These are phyloP conservation scores for Dermatophagoides farinae DNA, from an alignment of 1,140 invertebrate genomes.

Conservation along the genomic window DNA sequence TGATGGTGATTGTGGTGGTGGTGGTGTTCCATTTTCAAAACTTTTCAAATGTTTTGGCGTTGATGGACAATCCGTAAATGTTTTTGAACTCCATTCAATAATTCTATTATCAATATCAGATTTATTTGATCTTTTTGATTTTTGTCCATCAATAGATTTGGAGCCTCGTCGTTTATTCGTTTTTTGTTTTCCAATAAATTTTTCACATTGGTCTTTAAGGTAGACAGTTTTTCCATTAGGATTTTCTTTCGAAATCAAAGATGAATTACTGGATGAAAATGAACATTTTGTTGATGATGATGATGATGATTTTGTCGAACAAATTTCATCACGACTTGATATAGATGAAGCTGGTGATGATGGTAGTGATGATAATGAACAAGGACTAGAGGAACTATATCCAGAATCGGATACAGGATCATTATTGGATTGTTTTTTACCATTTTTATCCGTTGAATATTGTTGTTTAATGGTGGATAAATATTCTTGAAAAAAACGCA, in stretches of 20 bases:
- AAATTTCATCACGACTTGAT: background rate
- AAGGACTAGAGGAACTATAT: background rate
- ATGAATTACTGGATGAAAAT: background rate
- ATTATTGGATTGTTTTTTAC: background rate
- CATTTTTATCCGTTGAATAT: background rate
- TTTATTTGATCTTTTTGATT: background rate
- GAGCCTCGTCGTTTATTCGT: background rate
- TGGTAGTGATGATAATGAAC: background rate
- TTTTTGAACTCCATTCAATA: background rate
- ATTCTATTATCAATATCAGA: background rate
- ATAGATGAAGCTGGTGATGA: background rate
- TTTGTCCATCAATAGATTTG: background rate
- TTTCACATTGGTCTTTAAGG: background rate
- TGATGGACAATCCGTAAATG: background rate
- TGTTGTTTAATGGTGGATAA: no score
- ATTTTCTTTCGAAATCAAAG: background rate
- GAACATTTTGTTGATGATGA: background rate
- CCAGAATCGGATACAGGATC: background rate
- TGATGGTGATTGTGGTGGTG: background rate
- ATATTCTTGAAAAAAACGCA: no score
- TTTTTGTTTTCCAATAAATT: background rate
- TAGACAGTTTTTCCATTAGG: background rate
- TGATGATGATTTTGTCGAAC: background rate
- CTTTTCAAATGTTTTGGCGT: background rate
- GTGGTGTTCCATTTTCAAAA: background rate